Conservation (phyloP, 2,113 vertebrate species). For the Myotis yumanensis region DNA sequence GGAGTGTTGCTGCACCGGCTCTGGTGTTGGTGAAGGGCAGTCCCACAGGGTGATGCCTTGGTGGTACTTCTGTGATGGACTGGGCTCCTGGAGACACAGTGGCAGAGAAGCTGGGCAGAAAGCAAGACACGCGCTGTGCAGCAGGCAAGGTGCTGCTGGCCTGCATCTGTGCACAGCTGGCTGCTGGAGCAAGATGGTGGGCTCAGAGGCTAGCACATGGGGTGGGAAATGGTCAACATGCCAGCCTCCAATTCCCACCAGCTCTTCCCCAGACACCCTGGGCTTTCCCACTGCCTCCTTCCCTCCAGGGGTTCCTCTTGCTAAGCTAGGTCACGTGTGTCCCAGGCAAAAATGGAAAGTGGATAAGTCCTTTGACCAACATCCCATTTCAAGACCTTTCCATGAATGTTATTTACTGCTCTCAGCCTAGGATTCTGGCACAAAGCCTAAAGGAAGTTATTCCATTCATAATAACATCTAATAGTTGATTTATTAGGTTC, state of each 20-base stretch:
- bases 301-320: background rate
- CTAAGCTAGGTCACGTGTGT: background rate
- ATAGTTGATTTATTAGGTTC: background rate
- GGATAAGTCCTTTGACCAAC: background rate
- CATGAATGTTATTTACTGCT: background rate
- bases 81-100: background rate
- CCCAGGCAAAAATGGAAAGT: background rate
- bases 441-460: background rate
- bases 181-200: background rate
- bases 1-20: background rate
- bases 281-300: background rate
- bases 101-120: background rate
- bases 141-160: background rate
- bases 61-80: background rate
- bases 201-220: background rate
- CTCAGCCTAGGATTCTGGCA: background rate
- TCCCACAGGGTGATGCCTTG: background rate
- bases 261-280: background rate
- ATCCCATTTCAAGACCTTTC: background rate
- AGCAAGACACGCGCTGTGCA: fast-evolving
- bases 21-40: background rate
- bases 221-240: fast-evolving
- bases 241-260: no score
- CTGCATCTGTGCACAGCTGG: background rate
- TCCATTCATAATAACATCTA: background rate